Conservation (phyloP, 2,113 vertebrate species). For the Amblyopsis rosae region DNA sequence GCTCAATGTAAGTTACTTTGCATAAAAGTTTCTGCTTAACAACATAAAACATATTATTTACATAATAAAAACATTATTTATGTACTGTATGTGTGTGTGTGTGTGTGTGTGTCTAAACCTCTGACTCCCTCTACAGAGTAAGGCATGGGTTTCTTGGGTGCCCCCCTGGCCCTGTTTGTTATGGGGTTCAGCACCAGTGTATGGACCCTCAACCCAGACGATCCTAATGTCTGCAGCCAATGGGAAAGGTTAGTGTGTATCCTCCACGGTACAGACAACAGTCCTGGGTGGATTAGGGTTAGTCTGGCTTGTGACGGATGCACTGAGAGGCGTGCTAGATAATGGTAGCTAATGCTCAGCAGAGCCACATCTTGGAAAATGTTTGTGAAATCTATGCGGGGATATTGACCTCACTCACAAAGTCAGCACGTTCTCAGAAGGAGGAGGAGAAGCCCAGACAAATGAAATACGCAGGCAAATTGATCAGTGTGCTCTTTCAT, state of each 20-base stretch:
- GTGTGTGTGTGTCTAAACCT: no score
- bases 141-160: slow-evolving; percentile 75
- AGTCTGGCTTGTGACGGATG: slow-evolving; percentile 3
- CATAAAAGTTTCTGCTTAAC: no score
- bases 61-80: slow-evolving; percentile 30
- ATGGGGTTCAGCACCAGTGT: slow-evolving; percentile 70
- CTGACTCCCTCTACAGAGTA: slow-evolving; percentile 51
- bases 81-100: slow-evolving; percentile 12
- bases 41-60: no score
- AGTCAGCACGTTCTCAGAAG: slow-evolving; percentile 56
- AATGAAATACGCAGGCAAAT: slow-evolving; percentile 92
- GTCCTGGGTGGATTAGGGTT: slow-evolving; percentile 14
- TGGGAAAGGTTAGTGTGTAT: slow-evolving; percentile 90
- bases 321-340: neutral
- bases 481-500: slow-evolving; percentile 78
- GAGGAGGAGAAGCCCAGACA: slow-evolving; percentile 80
- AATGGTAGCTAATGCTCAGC: slow-evolving; percentile 6
- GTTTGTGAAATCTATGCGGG: slow-evolving; percentile 38
- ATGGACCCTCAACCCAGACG: slow-evolving; percentile 90
- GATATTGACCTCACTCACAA: slow-evolving; percentile 54
- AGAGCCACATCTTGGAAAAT: slow-evolving; percentile 50
- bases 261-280: neutral
- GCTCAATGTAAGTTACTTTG: no score
- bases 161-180: slow-evolving; percentile 65
- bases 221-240: slow-evolving; percentile 98